These are phyloP conservation scores for Aphrophora alni DNA, from an alignment of 2,888 invertebrate species.

Conservation along the genomic window DNA sequence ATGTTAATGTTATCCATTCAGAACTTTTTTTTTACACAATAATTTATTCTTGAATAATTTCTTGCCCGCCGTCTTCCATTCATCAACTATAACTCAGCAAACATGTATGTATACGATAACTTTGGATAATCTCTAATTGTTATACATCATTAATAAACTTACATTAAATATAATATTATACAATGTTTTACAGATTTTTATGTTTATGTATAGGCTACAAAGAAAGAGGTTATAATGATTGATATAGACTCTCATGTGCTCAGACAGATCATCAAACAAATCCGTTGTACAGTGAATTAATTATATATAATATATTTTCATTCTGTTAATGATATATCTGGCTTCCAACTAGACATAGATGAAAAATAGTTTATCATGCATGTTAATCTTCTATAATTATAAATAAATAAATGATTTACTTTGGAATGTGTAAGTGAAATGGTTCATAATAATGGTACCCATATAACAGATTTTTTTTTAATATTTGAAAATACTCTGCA, in stretches of 20 bases:
- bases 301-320: not conserved
- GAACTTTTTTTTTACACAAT: not conserved
- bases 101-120: not conserved
- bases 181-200: not conserved
- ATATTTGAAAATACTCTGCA: too few relatives aligned
- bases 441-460: not conserved
- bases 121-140: not conserved
- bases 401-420: not conserved
- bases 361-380: not conserved
- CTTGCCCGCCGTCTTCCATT: not conserved
- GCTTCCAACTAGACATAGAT: constrained; percentile 30
- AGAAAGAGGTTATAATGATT: not conserved
- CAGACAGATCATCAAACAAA: constrained; percentile 35
- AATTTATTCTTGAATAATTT: not conserved
- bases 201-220: constrained; percentile 1
- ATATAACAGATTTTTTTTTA: too few relatives aligned
- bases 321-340: not conserved
- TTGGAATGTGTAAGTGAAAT: not conserved
- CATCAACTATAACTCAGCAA: not conserved
- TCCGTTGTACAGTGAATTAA: constrained; percentile 17
- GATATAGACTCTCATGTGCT: constrained; percentile 34
- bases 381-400: not conserved
- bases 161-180: not conserved
- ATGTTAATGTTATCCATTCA: not conserved
- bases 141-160: not conserved